Evolutionary conservation across 37 sponge, comb jelly and placozoan genomes (phyloP), one percentile per base, ranked within the genome.

Genomic region (Corticium candelabrum): DNA sequence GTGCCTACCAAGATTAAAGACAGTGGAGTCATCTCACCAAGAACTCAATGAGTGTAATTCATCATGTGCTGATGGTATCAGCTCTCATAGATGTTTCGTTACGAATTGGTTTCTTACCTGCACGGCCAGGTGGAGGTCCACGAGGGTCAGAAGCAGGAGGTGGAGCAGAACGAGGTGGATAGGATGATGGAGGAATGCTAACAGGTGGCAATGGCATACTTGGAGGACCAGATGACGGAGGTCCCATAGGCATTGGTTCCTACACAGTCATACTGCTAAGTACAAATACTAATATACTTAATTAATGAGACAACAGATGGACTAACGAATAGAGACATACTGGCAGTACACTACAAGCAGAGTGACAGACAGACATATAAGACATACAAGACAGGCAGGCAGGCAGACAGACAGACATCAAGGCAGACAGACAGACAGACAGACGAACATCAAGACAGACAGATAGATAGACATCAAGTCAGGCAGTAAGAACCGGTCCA

Each of bases 391-490:
- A 35, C 56, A 38, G 36, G n/a, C 4, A 79, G 80, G 37, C 39
- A 67, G 2, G 32, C 43, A 7, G 27, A 31, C 33, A 31, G 62
- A 43, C 30, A 43, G 39, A 27, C 62, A 43, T 5, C 11, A 41
- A 79, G 5, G 29, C n/a, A 70, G 38, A 35, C 27, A 67, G 34
- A 79, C 29, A 76, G 39, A 2, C 1, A 3, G 39, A 2, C 29
- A 30, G 41, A 34, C n/a, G 35, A 85, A 80, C 85, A 77, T 85
- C 38, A 37, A 74, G 1, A 1, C 38, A n/a, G 2, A 2, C n/a
- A n/a, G n/a, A n/a, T n/a, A n/a, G n/a, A n/a, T n/a, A n/a, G n/a
- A n/a, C n/a, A n/a, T n/a, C n/a, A n/a, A n/a, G n/a, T n/a, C n/a
- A n/a, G n/a, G n/a, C n/a, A n/a, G n/a, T n/a, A n/a, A n/a, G n/a